A percentile compares a stretch with the other conserved stretches of the same genome.
Conservation (phyloP, 2,888 invertebrate genomes). For the Serrognathus titanus region DNA sequence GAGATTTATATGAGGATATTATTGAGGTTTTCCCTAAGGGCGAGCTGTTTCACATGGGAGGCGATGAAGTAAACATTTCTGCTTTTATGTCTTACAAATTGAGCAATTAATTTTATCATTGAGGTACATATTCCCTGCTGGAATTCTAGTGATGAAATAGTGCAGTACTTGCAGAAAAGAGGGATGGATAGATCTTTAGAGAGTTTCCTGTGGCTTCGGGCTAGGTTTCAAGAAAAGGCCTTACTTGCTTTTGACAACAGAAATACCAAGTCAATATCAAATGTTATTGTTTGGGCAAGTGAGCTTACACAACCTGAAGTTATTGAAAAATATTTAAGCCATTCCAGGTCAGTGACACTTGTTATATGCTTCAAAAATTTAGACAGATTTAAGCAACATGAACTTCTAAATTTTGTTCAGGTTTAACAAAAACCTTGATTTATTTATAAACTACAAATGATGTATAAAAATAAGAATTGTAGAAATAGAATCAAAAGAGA, state of each 20-base stretch:
- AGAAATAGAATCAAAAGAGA: too few species aligned
- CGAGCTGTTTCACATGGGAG: constrained; percentile 74
- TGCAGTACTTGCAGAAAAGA: constrained; percentile 58
- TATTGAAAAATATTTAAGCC: constrained; percentile 64
- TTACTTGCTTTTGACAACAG: constrained; percentile 38
- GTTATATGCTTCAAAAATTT: background rate
- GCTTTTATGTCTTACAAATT: background rate
- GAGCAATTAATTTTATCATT: constrained; percentile 2
- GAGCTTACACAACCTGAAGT: constrained; percentile 62
- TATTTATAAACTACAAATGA: too few species aligned
- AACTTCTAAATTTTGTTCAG: too few species aligned
- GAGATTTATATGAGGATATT: constrained; percentile 67
- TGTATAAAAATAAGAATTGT: too few species aligned
- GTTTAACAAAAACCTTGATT: too few species aligned
- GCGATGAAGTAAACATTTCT: constrained; percentile 66
- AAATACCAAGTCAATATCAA: constrained; percentile 47
- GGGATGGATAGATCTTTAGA: constrained; percentile 55
- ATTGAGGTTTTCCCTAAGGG: constrained; percentile 57
- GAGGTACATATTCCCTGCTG: constrained; percentile 70
- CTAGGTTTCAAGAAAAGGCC: constrained; percentile 61
- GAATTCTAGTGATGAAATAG: constrained; percentile 70
- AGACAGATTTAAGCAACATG: too few species aligned
- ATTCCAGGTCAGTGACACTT: constrained; percentile 54
- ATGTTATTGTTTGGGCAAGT: constrained; percentile 76
- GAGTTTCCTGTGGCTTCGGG: constrained; percentile 72